Evolutionary conservation across 2,888 invertebrate genomes (phyloP).

Genomic region (Drosophila infuscata): DNA sequence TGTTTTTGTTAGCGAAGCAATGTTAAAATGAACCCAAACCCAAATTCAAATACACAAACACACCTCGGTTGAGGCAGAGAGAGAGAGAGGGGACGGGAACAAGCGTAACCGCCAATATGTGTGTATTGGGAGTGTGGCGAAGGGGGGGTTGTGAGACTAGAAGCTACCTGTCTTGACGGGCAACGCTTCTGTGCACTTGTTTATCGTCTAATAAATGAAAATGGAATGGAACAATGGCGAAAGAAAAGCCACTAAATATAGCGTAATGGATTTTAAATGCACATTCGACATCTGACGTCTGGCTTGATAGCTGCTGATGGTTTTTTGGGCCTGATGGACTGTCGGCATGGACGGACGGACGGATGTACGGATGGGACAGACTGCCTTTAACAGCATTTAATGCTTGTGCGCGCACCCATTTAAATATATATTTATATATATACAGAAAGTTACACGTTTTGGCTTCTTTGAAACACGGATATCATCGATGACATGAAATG

Average conservation of each 20-base stretch:
- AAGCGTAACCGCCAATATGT: slow-evolving; percentile 17
- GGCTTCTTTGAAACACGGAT: slow-evolving; percentile 35
- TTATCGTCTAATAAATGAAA: slow-evolving; percentile 65
- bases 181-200: slow-evolving; percentile 49
- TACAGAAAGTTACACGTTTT: slow-evolving; percentile 6
- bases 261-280: slow-evolving; percentile 70
- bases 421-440: background rate
- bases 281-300: slow-evolving; percentile 65
- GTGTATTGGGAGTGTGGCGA: background rate
- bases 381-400: slow-evolving; percentile 55
- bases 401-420: slow-evolving; percentile 47
- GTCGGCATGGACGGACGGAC: slow-evolving; percentile 7
- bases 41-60: background rate
- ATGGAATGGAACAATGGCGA: slow-evolving; percentile 65
- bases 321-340: slow-evolving; percentile 44
- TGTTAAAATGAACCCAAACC: slow-evolving; percentile 48
- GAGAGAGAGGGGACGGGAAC: background rate
- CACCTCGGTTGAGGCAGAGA: background rate
- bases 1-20: slow-evolving; percentile 52
- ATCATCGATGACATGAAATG: slow-evolving; percentile 23
- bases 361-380: slow-evolving; percentile 17
- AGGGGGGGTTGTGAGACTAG: background rate
- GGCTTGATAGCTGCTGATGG: slow-evolving; percentile 56
- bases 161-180: slow-evolving; percentile 52
- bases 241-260: slow-evolving; percentile 62